Base-by-base conservation (phyloP, 2,888 invertebrate species). In the Hesperia comma region DNA sequence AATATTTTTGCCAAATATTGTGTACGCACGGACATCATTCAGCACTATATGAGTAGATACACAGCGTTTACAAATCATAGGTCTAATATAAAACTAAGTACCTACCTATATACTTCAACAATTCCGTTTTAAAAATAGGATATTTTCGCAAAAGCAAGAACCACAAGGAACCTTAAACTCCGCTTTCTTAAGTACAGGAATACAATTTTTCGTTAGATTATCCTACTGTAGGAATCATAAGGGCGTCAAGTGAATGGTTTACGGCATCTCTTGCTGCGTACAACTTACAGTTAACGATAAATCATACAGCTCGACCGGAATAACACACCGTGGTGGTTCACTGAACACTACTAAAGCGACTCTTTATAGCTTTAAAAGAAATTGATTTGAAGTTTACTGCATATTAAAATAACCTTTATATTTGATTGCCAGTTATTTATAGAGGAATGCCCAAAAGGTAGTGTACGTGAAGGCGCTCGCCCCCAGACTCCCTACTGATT, bases 331-430 rank as follows among this genome's bases (percentile, higher is more conserved):
- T 80, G 80, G 81, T 87, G 85, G 86, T 85, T 88, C 87, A 87
- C 79, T 73, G 83, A 80, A 82, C 77, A 76, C 76, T 79, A 83
- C 85, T 85, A 84, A 88, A 87, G 82, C 74, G 75, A 77, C 72
- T 81, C 82, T 90, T 90, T 89, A 89, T 82, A 78, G 80, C 84
- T 81, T 73, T 74, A 81, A 87, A 86, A 86, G 83, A 86, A 89
- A 90, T 91, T 87, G 87, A 91, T 90, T 90, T 86, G 77, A 84
- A 86, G 87, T 88, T 90, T 88, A 91, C 85, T 90, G 87, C 88
- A 87, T 90, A 90, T 90, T 90, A 89, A 89, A 89, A 83, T 88
- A 88, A 87, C 87, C 85, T 88, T 86, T 87, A 85, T 82, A 82
- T 90, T 85, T 82, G 84, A 87, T 86, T 82, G 83, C 83, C 82